Conservation (phyloP, 2,888 invertebrate genomes). For the Sialis fuliginosa region DNA sequence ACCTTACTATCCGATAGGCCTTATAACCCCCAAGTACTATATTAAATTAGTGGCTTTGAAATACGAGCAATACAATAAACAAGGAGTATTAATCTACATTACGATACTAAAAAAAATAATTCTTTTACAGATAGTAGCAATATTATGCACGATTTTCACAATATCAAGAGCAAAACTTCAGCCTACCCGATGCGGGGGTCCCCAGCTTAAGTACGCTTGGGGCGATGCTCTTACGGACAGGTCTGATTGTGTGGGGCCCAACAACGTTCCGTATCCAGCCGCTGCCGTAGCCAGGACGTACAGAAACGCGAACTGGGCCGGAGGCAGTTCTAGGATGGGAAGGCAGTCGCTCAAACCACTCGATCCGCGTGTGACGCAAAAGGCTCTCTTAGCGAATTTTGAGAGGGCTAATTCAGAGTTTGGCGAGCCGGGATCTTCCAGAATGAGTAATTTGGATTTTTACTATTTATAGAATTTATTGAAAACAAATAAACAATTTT, state of each 20-base stretch:
- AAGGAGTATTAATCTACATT: too few relatives aligned
- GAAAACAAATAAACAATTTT: too few relatives aligned
- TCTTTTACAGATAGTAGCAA: too few relatives aligned
- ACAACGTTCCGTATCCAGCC: conserved; percentile 71
- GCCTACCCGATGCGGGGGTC: conserved; percentile 25
- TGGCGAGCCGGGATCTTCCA: not conserved
- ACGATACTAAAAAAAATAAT: too few relatives aligned
- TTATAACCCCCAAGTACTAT: too few relatives aligned
- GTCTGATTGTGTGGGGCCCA: conserved; percentile 63
- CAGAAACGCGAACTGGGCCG: conserved; percentile 42
- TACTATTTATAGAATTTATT: too few relatives aligned
- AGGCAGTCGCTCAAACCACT: conserved; percentile 38
- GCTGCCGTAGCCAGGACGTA: conserved; percentile 59
- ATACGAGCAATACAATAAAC: too few relatives aligned
- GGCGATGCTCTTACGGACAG: conserved; percentile 72
- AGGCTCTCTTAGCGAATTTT: conserved; percentile 45
- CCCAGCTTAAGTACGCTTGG: conserved; percentile 66
- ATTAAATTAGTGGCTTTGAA: too few relatives aligned
- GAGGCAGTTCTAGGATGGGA: conserved; percentile 47
- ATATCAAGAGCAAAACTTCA: not conserved
- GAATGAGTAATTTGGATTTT: too few relatives aligned
- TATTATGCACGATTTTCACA: not conserved
- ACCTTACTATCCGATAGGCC: too few relatives aligned
- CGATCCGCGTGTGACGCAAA: conserved; percentile 58
- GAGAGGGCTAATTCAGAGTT: conserved; percentile 27